These are phyloP conservation scores for Balearica regulorum DNA, from an alignment of 2,797 vertebrate species.

Conservation along the genomic window DNA sequence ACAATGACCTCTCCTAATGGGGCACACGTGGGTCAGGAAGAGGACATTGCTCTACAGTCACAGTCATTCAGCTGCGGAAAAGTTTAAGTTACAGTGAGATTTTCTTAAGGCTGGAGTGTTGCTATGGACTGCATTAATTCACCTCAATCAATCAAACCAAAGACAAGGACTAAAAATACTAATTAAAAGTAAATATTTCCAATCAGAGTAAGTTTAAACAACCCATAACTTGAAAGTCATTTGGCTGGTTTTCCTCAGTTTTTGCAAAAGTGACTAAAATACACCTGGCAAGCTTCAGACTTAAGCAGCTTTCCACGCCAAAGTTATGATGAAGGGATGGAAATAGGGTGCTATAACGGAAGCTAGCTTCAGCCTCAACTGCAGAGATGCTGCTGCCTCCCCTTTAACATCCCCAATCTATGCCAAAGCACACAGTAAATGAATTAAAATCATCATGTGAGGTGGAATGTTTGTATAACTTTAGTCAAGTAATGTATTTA, in stretches of 20 bases:
- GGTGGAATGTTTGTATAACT: background rate
- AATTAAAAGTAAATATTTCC: slow-evolving; percentile 15
- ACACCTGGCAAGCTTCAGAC: background rate
- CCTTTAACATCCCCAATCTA: background rate
- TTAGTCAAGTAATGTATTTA: background rate
- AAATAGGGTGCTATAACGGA: background rate
- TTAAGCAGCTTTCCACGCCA: background rate
- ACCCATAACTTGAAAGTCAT: background rate
- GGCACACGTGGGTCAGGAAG: background rate
- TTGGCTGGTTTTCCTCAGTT: slow-evolving; percentile 21
- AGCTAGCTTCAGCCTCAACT: slow-evolving; percentile 8
- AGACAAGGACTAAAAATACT: background rate
- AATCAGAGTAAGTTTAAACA: background rate
- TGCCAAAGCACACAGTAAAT: slow-evolving; percentile 13
- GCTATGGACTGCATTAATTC: background rate
- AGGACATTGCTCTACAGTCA: background rate
- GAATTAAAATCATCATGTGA: background rate
- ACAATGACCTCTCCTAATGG: background rate
- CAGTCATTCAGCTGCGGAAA: background rate
- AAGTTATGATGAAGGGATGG: background rate
- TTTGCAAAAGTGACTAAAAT: background rate
- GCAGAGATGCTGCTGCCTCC: background rate
- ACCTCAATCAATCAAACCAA: background rate
- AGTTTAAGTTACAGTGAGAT: background rate
- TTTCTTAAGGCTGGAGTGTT: background rate